Base-by-base conservation (phyloP, 2,888 invertebrate genomes). In the Mellilla xanthometata region DNA sequence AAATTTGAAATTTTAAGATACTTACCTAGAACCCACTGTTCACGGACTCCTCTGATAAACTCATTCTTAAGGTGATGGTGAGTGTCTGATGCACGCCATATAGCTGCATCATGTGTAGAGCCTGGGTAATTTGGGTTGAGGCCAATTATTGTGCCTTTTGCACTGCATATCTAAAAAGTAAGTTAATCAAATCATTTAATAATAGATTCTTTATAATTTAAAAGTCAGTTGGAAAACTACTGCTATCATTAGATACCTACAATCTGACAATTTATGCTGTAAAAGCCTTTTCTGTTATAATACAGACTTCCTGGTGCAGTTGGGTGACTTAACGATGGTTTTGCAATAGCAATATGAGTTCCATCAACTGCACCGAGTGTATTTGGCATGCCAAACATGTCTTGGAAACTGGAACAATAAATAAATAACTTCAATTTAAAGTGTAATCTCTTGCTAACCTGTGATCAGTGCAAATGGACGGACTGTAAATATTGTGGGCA, bases 281-380 rank as follows among this genome's bases (percentile, higher is more conserved):
- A 24, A 7, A 24, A 9, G 24, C 24, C 24, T 24, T 24, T 24
- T 7, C 15, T 2, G 15, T 15, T 15, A 15, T 15, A 15, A 5
- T 15, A 15, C 15, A 15, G 15, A 5, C 5, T 33, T n/a, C 34
- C 26, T 12, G 38, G 29, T 23, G 38, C 38, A n/a, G 38, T 39
- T 2, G 30, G 30, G 8, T 39, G 38, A 5, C 30, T 23, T n/a
- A 30, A 8, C 1, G 38, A 12, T 12, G 38, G 38, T 10, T 30
- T 39, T n/a, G 22, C 9, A 8, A 39, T 39, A 2, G 38, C 38
- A 3, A 38, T 8, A 38, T 38, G 28, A 3, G 38, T 39, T 2
- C 30, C 38, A 39, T 39, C 38, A 5, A 39, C 23, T 8, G 38
- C 38, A 12, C 23, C 30, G 5, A 39, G 12, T 0, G 29, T 29